These are phyloP conservation scores for Leptinotarsa defecta DNA, from an alignment of 1,140 invertebrate species.

Conservation along the genomic window DNA sequence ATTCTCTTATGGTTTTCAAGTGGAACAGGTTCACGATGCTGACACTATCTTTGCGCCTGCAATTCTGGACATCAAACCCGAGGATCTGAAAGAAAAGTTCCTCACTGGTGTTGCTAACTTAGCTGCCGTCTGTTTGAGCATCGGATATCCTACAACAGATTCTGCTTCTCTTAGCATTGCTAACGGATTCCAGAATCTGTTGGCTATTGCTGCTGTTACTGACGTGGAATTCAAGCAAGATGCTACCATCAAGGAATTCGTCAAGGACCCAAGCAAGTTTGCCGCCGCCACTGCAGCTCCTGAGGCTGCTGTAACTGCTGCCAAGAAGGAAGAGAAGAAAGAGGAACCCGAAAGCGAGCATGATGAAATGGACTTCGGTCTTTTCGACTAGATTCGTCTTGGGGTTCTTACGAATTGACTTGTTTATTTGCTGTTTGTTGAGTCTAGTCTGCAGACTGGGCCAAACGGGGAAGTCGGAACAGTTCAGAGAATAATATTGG, in stretches of 20 bases:
- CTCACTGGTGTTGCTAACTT: constrained; percentile 81
- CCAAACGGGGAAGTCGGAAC: no score
- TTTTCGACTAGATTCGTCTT: constrained; percentile 80
- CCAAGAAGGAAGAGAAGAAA: constrained; percentile 62
- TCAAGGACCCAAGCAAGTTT: constrained; percentile 95
- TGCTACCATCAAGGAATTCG: constrained; percentile 86
- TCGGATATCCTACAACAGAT: constrained; percentile 95
- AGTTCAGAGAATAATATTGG: no score
- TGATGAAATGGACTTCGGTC: constrained; percentile 96
- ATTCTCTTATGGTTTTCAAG: constrained; percentile 96
- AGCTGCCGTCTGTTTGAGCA: constrained; percentile 89
- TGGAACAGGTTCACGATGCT: constrained; percentile 96
- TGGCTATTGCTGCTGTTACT: constrained; percentile 94
- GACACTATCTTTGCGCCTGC: constrained; percentile 96
- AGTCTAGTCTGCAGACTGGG: background rate
- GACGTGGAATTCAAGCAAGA: constrained; percentile 96
- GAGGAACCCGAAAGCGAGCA: constrained; percentile 82
- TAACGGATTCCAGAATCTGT: constrained; percentile 97
- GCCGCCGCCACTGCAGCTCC: constrained; percentile 64
- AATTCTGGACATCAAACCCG: constrained; percentile 97
- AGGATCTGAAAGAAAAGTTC: constrained; percentile 91
- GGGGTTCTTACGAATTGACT: background rate
- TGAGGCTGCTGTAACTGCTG: constrained; percentile 63
- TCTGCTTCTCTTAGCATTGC: constrained; percentile 96
- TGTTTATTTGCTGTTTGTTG: background rate